phyloP scores from a whole-genome alignment of 64 coral and sea anemone genomes.

The Montipora capricornis region DNA sequence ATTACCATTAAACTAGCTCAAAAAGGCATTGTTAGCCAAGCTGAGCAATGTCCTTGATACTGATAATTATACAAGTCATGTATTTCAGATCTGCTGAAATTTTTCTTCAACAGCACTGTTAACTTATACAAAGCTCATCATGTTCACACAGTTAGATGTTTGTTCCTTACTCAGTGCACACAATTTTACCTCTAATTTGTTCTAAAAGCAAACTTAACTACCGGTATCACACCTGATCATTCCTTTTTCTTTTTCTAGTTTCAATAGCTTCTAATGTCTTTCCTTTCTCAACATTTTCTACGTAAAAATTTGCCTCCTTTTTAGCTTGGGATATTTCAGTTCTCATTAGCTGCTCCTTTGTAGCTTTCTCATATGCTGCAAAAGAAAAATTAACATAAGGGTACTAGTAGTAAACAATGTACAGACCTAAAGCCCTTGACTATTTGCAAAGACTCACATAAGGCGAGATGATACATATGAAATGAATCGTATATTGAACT shows the following conservation, averaged over 20 bases:
- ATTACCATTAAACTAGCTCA: no score
- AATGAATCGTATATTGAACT: no score
- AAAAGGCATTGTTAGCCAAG: no score
- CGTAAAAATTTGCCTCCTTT: constrained; percentile 92
- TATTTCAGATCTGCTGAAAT: no score
- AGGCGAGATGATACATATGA: no score
- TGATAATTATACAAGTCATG: no score
- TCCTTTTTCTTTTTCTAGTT: constrained; percentile 73
- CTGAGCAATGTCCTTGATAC: no score
- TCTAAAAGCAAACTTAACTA: no score
- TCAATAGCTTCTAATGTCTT: constrained; percentile 95
- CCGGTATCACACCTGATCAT: constrained; percentile 41
- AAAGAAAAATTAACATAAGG: not conserved
- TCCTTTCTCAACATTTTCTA: constrained; percentile 93
- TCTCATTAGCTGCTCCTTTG: constrained; percentile 94
- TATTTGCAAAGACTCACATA: no score
- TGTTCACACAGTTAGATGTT: not conserved
- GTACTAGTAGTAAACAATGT: no score
- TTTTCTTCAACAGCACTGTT: not conserved
- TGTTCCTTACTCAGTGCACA: not conserved
- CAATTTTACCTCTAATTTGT: not conserved
- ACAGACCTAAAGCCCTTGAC: no score
- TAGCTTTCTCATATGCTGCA: constrained; percentile 92
- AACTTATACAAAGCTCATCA: not conserved
- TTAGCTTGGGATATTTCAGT: constrained; percentile 99